Base-by-base conservation (phyloP, 1,140 invertebrate species). In the Anagrus nilaparvatae region DNA sequence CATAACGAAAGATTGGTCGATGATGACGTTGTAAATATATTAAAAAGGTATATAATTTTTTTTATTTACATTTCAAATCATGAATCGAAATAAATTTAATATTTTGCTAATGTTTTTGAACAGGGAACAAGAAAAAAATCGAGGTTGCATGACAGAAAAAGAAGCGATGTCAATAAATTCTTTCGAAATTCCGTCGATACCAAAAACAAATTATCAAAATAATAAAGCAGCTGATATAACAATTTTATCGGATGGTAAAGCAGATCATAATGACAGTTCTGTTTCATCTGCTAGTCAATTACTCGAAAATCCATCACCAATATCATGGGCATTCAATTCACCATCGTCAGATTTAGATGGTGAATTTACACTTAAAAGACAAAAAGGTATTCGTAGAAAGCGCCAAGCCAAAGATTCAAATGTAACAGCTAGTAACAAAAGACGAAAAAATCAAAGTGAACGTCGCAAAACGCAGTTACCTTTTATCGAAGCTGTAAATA, bases 211-310 rank as follows among this genome's bases (percentile, higher is more conserved):
- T n/a, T n/a, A n/a, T n/a, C n/a, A n/a, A n/a, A n/a, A n/a, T n/a
- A n/a, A n/a, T n/a, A n/a, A n/a, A n/a, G n/a, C n/a, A n/a, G n/a
- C n/a, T n/a, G n/a, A n/a, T n/a, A n/a, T n/a, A n/a, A n/a, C n/a
- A n/a, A n/a, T n/a, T n/a, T n/a, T n/a, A n/a, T 40, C 44, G 58
- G 51, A 56, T 19, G 50, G 45, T 9, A 43, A 43, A 6, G 32
- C 52, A 1, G 14, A 40, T 10, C 62, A 61, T 36, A 67, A 65
- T 40, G 63, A 69, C 31, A 67, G 66, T 35, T 65, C 63, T 1
- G 53, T 69, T 3, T 63, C 59, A 1, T 69, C 66, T 30, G 66
- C 64, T 3, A 65, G 66, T 48, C 66, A 69, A 35, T 53, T 69
- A 0, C 28, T 69, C 5, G 66, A 69, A 24, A 58, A 69, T 24